phyloP scores from a whole-genome alignment of 1,140 invertebrate species.

The Eueides isabella region DNA sequence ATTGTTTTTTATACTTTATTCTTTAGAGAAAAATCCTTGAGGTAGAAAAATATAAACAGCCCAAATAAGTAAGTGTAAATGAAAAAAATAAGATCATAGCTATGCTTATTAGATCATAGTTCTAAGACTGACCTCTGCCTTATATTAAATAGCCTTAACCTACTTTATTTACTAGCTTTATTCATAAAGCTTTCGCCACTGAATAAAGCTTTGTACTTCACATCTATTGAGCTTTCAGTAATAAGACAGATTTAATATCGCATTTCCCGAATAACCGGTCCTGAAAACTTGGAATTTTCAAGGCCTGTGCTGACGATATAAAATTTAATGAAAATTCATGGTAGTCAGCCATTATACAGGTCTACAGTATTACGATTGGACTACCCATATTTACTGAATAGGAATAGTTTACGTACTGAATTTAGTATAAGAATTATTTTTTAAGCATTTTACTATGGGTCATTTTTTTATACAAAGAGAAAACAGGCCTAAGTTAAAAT shows the following conservation, averaged over 20 bases:
- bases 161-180: not conserved
- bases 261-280: conserved; percentile 21
- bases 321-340: conserved; percentile 27
- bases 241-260: conserved; percentile 28
- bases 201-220: not conserved
- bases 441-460: not conserved
- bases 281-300: conserved; percentile 24
- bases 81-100: no score
- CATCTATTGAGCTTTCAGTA: not conserved
- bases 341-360: conserved; percentile 5
- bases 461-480: not conserved
- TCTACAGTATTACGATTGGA: conserved; percentile 3
- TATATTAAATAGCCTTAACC: not conserved
- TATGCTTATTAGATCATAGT: not conserved
- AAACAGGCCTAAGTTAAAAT: conserved; percentile 12
- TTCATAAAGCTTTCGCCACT: not conserved
- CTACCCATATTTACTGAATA: not conserved
- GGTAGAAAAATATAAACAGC: no score
- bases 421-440: not conserved
- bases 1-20: no score
- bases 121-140: not conserved
- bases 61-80: no score
- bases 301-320: conserved; percentile 16
- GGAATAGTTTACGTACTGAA: not conserved
- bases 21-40: no score